These are phyloP conservation scores for Tinea trinotella DNA, from an alignment of 2,888 invertebrate species.

Conservation along the genomic window DNA sequence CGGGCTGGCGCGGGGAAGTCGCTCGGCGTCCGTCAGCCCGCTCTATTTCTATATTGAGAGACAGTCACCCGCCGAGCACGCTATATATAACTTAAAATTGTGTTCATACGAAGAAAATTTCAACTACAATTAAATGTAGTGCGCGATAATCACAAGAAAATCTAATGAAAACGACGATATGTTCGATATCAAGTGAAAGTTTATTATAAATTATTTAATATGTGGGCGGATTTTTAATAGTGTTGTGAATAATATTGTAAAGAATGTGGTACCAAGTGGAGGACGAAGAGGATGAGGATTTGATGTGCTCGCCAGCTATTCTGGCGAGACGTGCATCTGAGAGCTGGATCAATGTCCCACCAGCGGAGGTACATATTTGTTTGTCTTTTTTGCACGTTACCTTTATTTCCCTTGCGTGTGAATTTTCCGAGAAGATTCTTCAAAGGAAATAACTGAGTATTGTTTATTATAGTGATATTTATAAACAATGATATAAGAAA, in stretches of 20 bases:
- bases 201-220: background rate
- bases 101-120: conserved; percentile 19
- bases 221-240: conserved; percentile 5
- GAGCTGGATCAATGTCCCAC: conserved; percentile 92
- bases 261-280: conserved; percentile 84
- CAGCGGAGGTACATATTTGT: conserved; percentile 80
- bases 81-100: conserved; percentile 40
- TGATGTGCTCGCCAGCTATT: conserved; percentile 89
- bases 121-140: conserved; percentile 2
- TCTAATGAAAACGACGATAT: background rate
- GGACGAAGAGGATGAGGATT: conserved; percentile 84
- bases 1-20: conserved; percentile 22
- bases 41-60: conserved; percentile 70
- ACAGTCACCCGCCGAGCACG: conserved; percentile 61
- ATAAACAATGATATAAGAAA: background rate
- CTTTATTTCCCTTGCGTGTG: background rate
- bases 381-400: background rate
- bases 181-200: background rate
- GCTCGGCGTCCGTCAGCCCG: conserved; percentile 42
- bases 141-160: background rate
- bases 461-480: background rate
- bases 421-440: background rate
- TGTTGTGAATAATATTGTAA: conserved; percentile 21
- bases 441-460: too few relatives aligned
- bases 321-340: conserved; percentile 89